Evolutionary conservation across 2,797 vertebrate species (phyloP).

Genomic region (Peromyscus attwateri): DNA sequence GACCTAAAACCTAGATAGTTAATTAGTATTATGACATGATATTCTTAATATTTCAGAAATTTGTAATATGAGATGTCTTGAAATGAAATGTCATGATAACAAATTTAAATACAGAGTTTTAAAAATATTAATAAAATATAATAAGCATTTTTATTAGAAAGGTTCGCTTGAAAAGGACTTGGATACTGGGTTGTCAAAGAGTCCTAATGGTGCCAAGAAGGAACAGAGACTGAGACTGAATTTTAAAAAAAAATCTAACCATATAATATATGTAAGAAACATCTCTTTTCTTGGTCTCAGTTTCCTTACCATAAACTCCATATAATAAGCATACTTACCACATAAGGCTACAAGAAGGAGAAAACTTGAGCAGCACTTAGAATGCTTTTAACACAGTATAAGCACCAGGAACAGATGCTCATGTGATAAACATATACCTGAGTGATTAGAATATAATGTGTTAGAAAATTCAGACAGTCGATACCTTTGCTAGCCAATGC

Average conservation of each 20-base stretch:
- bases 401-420: not conserved
- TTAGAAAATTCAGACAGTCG: not conserved
- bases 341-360: not conserved
- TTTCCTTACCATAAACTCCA: not conserved
- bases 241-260: not conserved
- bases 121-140: conserved; percentile 41
- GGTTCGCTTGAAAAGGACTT: not conserved
- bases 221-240: not conserved
- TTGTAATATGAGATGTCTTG: not conserved
- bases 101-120: not conserved
- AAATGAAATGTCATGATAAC: not conserved
- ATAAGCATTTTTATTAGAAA: not conserved
- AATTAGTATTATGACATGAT: not conserved
- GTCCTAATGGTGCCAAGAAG: not conserved
- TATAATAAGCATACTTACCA: not conserved
- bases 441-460: not conserved
- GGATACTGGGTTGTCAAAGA: not conserved
- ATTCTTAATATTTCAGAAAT: conserved; percentile 37
- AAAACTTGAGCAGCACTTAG: not conserved
- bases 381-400: not conserved
- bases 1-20: not conserved
- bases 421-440: not conserved
- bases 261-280: not conserved
- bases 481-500: not conserved
- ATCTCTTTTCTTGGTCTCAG: not conserved